A percentile compares a stretch with the other conserved stretches of the same genome.
Evolutionary conservation across 1,140 invertebrate species (phyloP).

Genomic region (Solenopsis fugax): DNA sequence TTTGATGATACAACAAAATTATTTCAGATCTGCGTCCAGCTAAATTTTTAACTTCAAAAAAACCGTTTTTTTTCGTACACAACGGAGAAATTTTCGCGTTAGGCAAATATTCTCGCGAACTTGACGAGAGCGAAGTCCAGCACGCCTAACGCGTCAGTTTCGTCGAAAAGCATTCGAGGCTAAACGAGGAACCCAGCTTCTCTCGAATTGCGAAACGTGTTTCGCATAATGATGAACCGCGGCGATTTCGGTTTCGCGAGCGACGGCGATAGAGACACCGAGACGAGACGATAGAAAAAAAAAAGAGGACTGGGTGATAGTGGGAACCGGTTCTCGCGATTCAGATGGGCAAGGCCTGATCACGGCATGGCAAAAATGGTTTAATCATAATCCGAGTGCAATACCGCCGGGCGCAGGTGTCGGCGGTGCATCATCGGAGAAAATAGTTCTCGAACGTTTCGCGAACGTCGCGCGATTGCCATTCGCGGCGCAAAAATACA

Average conservation of each 20-base stretch:
- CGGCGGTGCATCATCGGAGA: slow-evolving; percentile 49
- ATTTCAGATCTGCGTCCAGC: too few relatives aligned
- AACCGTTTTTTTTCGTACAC: background rate
- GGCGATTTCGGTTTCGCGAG: slow-evolving; percentile 16
- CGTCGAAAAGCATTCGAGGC: slow-evolving; percentile 27
- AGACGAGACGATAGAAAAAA: background rate
- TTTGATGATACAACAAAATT: too few relatives aligned
- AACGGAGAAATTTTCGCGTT: background rate
- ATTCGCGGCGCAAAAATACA: slow-evolving; percentile 60
- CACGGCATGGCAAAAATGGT: slow-evolving; percentile 8
- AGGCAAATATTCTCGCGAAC: background rate
- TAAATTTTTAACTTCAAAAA: too few relatives aligned
- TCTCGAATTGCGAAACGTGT: slow-evolving; percentile 56
- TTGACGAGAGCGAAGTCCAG: background rate
- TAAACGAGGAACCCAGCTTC: slow-evolving; percentile 27
- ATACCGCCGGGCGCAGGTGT: slow-evolving; percentile 44
- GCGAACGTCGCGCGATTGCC: slow-evolving; percentile 35
- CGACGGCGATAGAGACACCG: background rate
- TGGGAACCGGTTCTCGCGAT: slow-evolving; percentile 55
- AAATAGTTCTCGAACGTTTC: slow-evolving; percentile 56
- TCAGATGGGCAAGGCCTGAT: background rate
- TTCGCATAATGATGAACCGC: slow-evolving; percentile 42
- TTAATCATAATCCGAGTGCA: slow-evolving; percentile 19
- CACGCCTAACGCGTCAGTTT: background rate
- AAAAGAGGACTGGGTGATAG: background rate